Base-by-base conservation (phyloP, 1,140 invertebrate genomes). In the Ceratosolen solmsi region DNA sequence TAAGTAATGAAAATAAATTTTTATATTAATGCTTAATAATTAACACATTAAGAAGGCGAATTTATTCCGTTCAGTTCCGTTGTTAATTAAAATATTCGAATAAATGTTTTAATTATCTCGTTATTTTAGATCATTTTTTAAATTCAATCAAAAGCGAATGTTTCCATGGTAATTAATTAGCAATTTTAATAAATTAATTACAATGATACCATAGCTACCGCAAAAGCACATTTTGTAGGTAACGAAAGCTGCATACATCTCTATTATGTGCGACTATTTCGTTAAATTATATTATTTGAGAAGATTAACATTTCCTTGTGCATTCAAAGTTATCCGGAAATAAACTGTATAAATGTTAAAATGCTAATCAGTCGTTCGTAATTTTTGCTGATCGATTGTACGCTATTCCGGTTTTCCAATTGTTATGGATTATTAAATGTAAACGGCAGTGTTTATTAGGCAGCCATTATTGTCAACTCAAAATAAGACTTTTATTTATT, bases 321-420 rank as follows among this genome's bases (percentile, higher is more conserved):
- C n/a, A n/a, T n/a, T n/a, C n/a, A n/a, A n/a, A 65, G 41, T 65
- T 27, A 80, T 73, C 41, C 68, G 60, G 9, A 51, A 82, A 73
- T 73, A 65, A 77, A 82, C 41, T 78, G 80, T 82, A 78, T 82
- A 82, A 78, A 82, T 82, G 56, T 82, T 78, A 49, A 77, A 77
- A 82, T 36, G 30, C 68, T 82, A 73, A 72, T 78, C 27, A 73
- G 68, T 73, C 80, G 75, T 82, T 73, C 75, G 68, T 78, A 78
- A 25, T 22, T 73, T 78, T 82, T 41, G 75, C 65, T 77, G 51
- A 70, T 56, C 49, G 41, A 74, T 70, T 33, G 36, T 72, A 60
- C 54, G 54, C n/a, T n/a, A 71, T 65, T 63, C 74, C 56, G 56
- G 49, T 51, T 38, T 78, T 78, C 9, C 65, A 78, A 73, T 73